These are phyloP conservation scores for Orycteropus afer DNA, from an alignment of 2,113 vertebrate species.

Conservation along the genomic window DNA sequence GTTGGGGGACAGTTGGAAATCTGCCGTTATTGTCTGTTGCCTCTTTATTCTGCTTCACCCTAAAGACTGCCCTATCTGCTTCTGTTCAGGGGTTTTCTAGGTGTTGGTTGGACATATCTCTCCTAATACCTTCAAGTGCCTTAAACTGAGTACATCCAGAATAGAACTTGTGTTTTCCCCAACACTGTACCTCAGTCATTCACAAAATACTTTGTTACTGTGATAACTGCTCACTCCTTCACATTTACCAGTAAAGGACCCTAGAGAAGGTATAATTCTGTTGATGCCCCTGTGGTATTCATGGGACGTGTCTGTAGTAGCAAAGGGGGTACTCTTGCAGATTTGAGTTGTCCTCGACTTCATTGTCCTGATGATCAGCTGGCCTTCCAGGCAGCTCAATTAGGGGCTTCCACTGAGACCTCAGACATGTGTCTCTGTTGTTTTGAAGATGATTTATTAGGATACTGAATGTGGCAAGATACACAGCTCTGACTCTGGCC, in stretches of 20 bases:
- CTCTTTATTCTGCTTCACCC: neutral
- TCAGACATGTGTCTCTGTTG: conserved; percentile 7
- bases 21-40: neutral
- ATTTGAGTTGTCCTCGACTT: neutral
- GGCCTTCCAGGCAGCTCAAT: conserved; percentile 24
- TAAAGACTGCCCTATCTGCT: neutral
- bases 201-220: neutral
- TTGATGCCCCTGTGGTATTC: neutral
- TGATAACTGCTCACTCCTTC: neutral
- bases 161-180: neutral
- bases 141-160: neutral
- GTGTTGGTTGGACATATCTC: neutral
- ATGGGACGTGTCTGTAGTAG: neutral
- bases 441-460: conserved; percentile 20
- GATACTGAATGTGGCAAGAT: neutral
- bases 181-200: neutral
- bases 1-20: neutral
- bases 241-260: neutral
- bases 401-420: neutral
- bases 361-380: neutral
- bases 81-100: neutral
- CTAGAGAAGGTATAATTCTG: neutral
- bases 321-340: neutral
- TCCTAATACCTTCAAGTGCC: neutral
- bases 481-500: neutral